These are phyloP conservation scores for Cryptoprocta ferox DNA, from an alignment of 2,797 vertebrate genomes.

Conservation along the genomic window DNA sequence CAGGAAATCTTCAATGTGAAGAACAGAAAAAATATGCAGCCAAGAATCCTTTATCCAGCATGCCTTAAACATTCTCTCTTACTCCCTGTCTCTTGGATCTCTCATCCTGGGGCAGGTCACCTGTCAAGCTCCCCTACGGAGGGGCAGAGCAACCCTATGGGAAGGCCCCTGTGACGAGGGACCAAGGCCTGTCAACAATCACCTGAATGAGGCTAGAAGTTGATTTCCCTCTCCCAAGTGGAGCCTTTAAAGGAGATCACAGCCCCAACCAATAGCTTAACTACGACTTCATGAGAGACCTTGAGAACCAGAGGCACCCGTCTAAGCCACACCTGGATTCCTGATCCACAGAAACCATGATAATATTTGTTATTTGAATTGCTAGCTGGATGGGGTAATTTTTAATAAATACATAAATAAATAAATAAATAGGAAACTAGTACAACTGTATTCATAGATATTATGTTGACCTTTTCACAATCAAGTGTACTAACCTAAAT, in stretches of 20 bases:
- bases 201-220: conserved; percentile 8
- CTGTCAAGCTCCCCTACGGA: background rate
- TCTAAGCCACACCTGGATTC: background rate
- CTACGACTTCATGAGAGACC: background rate
- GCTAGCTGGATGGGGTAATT: background rate
- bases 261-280: background rate
- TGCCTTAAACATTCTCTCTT: background rate
- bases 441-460: background rate
- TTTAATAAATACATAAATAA: conserved; percentile 14
- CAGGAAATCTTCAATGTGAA: no score
- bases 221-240: background rate
- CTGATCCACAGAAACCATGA: background rate
- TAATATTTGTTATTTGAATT: conserved; percentile 30
- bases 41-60: no score
- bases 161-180: background rate
- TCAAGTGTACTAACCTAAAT: conserved; percentile 17
- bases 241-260: background rate
- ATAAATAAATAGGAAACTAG: conserved; percentile 24
- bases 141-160: background rate
- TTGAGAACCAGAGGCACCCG: background rate
- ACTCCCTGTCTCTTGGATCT: background rate
- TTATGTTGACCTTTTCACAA: conserved; percentile 22
- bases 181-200: background rate
- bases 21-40: no score
- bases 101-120: background rate